Conservation (phyloP, 2,888 invertebrate species). For the Parnassius smintheus region DNA sequence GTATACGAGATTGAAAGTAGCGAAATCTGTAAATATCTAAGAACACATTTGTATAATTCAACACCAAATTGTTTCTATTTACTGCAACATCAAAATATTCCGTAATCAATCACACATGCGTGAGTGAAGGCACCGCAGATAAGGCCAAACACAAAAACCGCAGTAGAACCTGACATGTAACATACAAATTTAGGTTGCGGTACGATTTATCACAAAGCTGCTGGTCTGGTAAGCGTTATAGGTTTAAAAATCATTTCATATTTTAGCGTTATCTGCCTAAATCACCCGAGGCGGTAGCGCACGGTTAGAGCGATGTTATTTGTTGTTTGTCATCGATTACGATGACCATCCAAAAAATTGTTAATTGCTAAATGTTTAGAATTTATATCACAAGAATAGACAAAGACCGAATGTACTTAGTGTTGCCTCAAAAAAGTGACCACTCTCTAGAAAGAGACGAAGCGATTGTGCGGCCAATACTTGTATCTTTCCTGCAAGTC, state of each 20-base stretch:
- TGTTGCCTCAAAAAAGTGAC: too few species aligned
- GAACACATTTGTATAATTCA: background rate
- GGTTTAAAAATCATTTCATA: constrained; percentile 77
- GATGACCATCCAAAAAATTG: too few species aligned
- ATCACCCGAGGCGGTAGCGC: constrained; percentile 59
- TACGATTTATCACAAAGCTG: constrained; percentile 52
- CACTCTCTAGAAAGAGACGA: too few species aligned
- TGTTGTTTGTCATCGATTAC: constrained; percentile 32
- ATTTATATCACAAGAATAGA: too few species aligned
- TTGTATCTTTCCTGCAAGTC: too few species aligned
- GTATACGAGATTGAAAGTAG: too few species aligned
- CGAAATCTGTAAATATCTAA: background rate
- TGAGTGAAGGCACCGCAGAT: constrained; percentile 37
- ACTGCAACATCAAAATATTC: constrained; percentile 9
- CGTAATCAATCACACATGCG: constrained; percentile 37
- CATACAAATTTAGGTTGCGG: constrained; percentile 46
- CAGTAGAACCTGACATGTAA: constrained; percentile 40
- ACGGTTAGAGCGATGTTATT: constrained; percentile 41
- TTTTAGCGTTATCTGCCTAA: constrained; percentile 67
- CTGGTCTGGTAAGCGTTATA: constrained; percentile 53
- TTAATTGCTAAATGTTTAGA: too few species aligned
- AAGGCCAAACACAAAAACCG: constrained; percentile 31
- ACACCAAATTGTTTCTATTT: background rate
- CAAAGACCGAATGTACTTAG: too few species aligned
- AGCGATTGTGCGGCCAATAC: too few species aligned